phyloP scores from a whole-genome alignment of 2,888 invertebrate species.

The Caenorhabditis wallacei region DNA sequence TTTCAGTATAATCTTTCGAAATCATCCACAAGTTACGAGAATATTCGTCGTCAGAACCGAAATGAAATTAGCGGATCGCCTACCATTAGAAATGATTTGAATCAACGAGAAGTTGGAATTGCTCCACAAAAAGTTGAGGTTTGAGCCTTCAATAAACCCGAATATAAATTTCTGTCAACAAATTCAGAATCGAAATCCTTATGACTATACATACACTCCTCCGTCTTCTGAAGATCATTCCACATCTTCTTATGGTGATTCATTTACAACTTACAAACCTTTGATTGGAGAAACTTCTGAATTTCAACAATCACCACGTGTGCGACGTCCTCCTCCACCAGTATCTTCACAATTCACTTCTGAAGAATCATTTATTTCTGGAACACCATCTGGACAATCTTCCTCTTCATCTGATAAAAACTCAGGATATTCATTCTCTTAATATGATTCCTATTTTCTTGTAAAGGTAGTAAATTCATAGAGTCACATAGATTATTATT shows the following conservation, averaged over 20 bases:
- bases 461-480: neutral
- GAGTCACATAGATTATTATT: neutral
- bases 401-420: conserved; percentile 15
- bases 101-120: neutral
- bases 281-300: conserved; percentile 50
- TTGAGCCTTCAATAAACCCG: neutral
- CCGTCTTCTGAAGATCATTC: conserved; percentile 5
- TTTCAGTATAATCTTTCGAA: conserved; percentile 55
- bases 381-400: conserved; percentile 52
- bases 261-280: conserved; percentile 51
- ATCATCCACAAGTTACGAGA: conserved; percentile 63
- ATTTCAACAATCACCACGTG: conserved; percentile 28
- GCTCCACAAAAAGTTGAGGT: conserved; percentile 8
- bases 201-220: conserved; percentile 35
- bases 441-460: neutral
- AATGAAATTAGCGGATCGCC: neutral
- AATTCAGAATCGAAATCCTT: conserved; percentile 27
- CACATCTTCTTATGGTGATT: conserved; percentile 25
- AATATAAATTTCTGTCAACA: neutral
- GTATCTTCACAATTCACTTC: conserved; percentile 8
- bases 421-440: conserved; percentile 38
- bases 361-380: conserved; percentile 53
- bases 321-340: conserved; percentile 28
- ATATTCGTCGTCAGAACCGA: conserved; percentile 67
- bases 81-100: neutral